phyloP scores from a whole-genome alignment of 2,797 vertebrate genomes.

The Phylloscopus collybita region DNA sequence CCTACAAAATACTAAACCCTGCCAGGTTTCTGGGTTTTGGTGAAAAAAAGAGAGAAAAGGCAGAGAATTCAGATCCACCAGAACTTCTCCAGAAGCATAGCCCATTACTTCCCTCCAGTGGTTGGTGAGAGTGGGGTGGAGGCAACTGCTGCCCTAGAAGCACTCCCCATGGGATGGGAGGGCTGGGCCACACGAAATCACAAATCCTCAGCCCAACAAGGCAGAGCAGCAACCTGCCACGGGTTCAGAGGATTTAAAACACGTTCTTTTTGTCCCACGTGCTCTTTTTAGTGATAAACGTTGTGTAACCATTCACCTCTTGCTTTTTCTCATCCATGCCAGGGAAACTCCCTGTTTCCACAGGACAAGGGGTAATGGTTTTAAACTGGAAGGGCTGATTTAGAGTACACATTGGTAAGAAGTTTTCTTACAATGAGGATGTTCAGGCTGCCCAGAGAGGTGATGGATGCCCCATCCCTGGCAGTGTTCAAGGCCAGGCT shows the following conservation, averaged over 20 bases:
- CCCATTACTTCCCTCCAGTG: not conserved
- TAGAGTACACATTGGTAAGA: not conserved
- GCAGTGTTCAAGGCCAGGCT: not conserved
- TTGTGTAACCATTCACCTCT: rapidly evolving
- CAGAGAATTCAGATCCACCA: not conserved
- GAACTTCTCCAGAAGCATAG: not conserved
- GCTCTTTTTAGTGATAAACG: not conserved
- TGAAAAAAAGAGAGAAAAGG: not conserved
- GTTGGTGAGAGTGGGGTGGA: not conserved
- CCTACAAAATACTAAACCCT: not conserved
- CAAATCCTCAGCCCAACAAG: not conserved
- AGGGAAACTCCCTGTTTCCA: not conserved
- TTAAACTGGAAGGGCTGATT: not conserved
- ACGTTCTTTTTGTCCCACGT: rapidly evolving
- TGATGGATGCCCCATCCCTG: not conserved
- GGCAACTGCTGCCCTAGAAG: rapidly evolving
- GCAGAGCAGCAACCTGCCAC: not conserved
- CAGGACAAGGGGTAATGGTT: not conserved
- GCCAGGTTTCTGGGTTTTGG: rapidly evolving
- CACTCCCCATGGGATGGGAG: not conserved
- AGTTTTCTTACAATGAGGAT: not conserved
- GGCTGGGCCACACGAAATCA: not conserved
- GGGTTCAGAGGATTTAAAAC: not conserved
- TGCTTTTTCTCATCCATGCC: not conserved
- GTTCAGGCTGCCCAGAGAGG: not conserved